Base-by-base conservation (phyloP, 2,888 invertebrate species). In the Lasius platythorax region DNA sequence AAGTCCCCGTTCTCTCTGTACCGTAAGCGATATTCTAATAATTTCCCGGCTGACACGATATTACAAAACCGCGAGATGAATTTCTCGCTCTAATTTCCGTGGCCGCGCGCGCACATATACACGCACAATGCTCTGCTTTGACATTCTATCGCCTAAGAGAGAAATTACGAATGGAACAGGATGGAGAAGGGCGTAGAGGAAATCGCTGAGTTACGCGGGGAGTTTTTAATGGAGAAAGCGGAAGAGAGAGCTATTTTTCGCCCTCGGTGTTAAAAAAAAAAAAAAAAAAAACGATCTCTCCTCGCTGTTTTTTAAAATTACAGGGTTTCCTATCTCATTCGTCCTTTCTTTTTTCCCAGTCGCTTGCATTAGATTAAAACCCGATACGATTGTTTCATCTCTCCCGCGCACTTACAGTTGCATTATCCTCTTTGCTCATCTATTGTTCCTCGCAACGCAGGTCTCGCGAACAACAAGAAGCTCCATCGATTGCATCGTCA, bases 61-160 rank as follows among this genome's bases (percentile, higher is more conserved):
- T 81, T 72, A 46, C 72, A 72, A 72, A 61, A 72, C 53, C 37
- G 46, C 28, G 23, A 40, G 33, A 61, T 72, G 46, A 72, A 46
- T 46, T 33, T 37, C 61, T 72, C 72, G 46, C 61, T 63, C 61
- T 61, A 50, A 68, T 85, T 88, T 87, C 87, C 88, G 87, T 88
- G 89, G 87, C 88, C 91, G 89, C 90, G 87, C 88, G 88, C 90
- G 87, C 91, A 88, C 90, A 86, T 91, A 89, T 88, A 85, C 92
- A 89, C 89, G 91, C 91, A 93, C 92, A 93, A 93, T 93, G 93
- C 93, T 93, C 94, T 93, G 93, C 92, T 91, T 46, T 87, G 86
- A 85, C 87, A 83, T 75, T 88, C 79, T 85, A 73, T 83, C 81
- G 43, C 46, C 73, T 75, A 56, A 86, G 83, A 68, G 78, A 72